Evolutionary conservation across 2,888 invertebrate species (phyloP).

Genomic region (Tiliacea citrago): DNA sequence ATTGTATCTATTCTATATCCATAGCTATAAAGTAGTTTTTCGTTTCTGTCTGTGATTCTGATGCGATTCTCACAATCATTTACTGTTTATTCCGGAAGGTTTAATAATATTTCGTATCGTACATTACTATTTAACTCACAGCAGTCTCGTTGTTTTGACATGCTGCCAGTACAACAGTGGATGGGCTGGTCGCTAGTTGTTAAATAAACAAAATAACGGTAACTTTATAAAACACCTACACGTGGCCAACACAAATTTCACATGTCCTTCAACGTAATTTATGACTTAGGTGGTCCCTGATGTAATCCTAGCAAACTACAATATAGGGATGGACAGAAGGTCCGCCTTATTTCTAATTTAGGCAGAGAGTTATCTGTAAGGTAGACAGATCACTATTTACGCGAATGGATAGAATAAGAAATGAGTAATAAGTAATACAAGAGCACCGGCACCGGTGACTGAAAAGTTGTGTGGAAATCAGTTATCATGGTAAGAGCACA

Average conservation of each 20-base stretch:
- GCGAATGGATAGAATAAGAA: neutral
- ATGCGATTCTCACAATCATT: neutral
- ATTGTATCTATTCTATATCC: neutral
- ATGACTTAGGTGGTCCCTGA: constrained; percentile 45
- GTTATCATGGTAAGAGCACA: too few relatives aligned
- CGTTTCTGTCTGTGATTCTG: neutral
- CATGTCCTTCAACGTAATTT: constrained; percentile 53
- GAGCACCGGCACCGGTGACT: too few relatives aligned
- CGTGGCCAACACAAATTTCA: constrained; percentile 36
- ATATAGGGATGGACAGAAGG: constrained; percentile 18
- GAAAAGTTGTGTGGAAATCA: too few relatives aligned
- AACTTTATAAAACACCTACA: constrained; percentile 27
- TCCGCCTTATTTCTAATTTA: neutral
- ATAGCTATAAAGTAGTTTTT: neutral
- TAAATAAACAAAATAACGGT: constrained; percentile 31
- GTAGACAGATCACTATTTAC: neutral
- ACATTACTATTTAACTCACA: neutral
- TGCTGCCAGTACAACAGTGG: neutral
- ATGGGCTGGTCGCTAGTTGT: neutral
- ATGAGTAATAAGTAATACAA: neutral
- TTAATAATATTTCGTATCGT: neutral
- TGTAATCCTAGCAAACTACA: constrained; percentile 46
- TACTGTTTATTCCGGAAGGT: neutral
- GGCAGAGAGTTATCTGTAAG: neutral
- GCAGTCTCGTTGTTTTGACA: neutral